These are phyloP conservation scores for Uropetala carovei DNA, from an alignment of 2,888 invertebrate genomes.

Conservation along the genomic window DNA sequence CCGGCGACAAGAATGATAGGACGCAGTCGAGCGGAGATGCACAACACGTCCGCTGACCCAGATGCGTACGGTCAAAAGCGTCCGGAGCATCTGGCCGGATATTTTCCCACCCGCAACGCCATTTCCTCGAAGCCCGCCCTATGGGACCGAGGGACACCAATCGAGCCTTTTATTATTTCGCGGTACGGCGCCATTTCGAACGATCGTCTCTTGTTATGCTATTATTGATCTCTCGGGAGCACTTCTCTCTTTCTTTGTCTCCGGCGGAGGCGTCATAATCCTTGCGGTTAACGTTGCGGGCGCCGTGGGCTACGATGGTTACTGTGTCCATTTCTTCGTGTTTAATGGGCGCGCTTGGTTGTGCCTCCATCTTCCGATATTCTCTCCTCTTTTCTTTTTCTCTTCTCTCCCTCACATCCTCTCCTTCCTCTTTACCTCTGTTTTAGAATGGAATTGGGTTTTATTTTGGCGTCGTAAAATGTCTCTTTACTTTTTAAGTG, in stretches of 20 bases:
- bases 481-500: too few species aligned
- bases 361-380: background rate
- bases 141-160: background rate
- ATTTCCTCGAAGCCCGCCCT: background rate
- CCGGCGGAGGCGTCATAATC: background rate
- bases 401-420: background rate
- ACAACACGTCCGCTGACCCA: constrained; percentile 10
- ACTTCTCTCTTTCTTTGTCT: constrained; percentile 9
- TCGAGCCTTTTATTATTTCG: background rate
- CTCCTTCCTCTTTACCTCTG: background rate
- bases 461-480: too few species aligned
- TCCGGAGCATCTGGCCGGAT: background rate
- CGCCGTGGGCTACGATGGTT: background rate
- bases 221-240: background rate
- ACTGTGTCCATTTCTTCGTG: background rate
- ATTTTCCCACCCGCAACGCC: background rate
- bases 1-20: background rate
- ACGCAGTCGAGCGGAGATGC: background rate
- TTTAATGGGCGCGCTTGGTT: background rate
- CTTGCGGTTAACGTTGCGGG: background rate
- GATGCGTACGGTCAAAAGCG: background rate
- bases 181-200: background rate
- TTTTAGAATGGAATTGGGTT: too few species aligned
- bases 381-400: background rate
- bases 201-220: constrained; percentile 19